phyloP scores from a whole-genome alignment of 2,888 invertebrate species.

The Pterobdella sp. region DNA sequence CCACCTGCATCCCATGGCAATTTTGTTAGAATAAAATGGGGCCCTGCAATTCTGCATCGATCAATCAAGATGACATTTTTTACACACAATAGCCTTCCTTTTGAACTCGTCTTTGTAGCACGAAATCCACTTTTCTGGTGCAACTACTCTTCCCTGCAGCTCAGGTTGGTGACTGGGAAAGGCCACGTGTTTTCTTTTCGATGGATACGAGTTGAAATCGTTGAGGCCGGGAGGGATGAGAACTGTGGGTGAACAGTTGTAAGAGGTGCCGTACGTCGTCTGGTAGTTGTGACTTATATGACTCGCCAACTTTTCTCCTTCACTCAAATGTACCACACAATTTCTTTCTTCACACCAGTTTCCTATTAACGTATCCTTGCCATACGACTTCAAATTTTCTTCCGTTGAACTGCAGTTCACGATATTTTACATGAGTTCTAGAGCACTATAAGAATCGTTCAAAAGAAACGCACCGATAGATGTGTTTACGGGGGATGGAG shows the following conservation, averaged over 20 bases:
- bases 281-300: background rate
- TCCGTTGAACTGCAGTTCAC: no score
- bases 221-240: background rate
- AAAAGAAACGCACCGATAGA: no score
- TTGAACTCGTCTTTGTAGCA: background rate
- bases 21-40: no score
- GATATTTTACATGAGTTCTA: no score
- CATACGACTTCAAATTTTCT: no score
- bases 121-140: background rate
- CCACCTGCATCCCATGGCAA: no score
- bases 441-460: no score
- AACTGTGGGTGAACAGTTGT: background rate
- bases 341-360: background rate
- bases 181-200: background rate
- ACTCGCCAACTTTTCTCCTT: background rate
- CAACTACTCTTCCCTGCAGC: background rate
- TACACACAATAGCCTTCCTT: background rate
- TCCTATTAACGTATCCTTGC: background rate
- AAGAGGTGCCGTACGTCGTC: background rate
- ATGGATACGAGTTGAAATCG: background rate
- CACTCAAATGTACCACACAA: background rate
- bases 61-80: no score
- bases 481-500: no score
- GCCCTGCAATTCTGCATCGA: no score
- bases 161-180: background rate